Percentiles rank a stretch among this genome's conserved stretches.
phyloP scores from a whole-genome alignment of 1,140 invertebrate species.

The Rhysida immarginata region DNA sequence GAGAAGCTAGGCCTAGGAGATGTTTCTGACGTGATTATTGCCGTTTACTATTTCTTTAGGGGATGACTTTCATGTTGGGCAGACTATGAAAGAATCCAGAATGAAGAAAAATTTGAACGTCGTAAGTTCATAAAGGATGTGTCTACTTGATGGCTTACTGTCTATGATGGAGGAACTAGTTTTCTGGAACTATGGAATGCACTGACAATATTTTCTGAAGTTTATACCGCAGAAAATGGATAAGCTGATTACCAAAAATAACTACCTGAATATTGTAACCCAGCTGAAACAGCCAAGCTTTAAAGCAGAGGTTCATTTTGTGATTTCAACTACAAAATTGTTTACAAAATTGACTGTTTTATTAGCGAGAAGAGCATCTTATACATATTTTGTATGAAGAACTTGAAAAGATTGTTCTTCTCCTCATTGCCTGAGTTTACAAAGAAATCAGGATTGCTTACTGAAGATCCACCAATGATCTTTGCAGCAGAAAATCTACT shows the following conservation, averaged over 20 bases:
- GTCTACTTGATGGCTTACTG: not conserved
- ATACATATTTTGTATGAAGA: conserved; percentile 13
- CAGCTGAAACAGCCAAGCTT: conserved; percentile 6
- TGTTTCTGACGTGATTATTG: conserved; percentile 16
- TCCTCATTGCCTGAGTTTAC: too few relatives aligned
- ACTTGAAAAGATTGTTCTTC: conserved; percentile 2
- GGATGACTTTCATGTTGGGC: conserved; percentile 9
- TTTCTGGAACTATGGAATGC: conserved; percentile 17
- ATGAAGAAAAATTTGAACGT: conserved; percentile 9
- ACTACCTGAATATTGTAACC: conserved; percentile 11
- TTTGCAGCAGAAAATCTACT: too few relatives aligned
- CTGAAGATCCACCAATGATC: too few relatives aligned
- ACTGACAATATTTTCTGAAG: conserved; percentile 11
- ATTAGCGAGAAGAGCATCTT: conserved; percentile 14
- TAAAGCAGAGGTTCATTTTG: conserved; percentile 11
- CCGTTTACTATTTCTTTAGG: conserved; percentile 19
- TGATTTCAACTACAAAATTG: conserved; percentile 10
- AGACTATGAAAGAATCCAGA: conserved; percentile 17
- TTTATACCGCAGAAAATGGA: conserved; percentile 9
- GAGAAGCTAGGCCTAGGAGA: conserved; percentile 15
- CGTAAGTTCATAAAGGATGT: conserved; percentile 15
- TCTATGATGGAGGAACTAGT: conserved; percentile 15
- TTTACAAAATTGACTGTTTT: conserved; percentile 9
- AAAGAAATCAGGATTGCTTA: too few relatives aligned
- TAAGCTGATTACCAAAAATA: conserved; percentile 9